Evolutionary conservation across 1,140 invertebrate genomes (phyloP), one percentile per base, ranked within the genome.

Genomic region (Habropoda laboriosa): DNA sequence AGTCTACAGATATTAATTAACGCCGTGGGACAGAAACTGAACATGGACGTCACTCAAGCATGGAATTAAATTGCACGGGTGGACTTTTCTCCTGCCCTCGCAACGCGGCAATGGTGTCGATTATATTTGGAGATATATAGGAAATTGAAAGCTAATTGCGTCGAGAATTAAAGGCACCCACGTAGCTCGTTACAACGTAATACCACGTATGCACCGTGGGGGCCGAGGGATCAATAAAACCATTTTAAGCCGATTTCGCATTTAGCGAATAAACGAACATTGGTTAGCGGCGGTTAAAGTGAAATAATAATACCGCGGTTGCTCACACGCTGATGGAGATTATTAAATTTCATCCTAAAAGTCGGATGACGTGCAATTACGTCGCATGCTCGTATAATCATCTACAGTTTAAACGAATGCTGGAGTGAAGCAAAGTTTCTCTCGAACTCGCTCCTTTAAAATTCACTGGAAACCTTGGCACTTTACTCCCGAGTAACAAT

Each of bases 101-200:
- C 27, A 27, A 66, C 30, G 32, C 49, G 30, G 61, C 66, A 75
- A 57, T 75, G 71, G 57, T 71, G 58, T 64, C 63, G 77, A 70
- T 83, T 83, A 76, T 71, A 85, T 53, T 68, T 35, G 60, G 58
- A 64, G 75, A 82, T 85, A 71, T 73, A 82, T 76, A 85, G 83
- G 61, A 80, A 85, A 85, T 85, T 85, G 81, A 85, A 85, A 85
- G 82, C 82, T 80, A 85, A 85, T 85, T 84, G 78, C 83, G 68
- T 85, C 80, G 83, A 85, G 79, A 83, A 84, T 85, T 85, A 85
- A 85, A 85, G 73, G 78, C 77, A 80, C 73, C 79, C 71, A 66
- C 68, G 83, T 51, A 80, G 57, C 77, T 80, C 77, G 83, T 85
- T 85, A 84, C 77, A 83, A 63, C 73, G 77, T 63, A 82, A 76